phyloP scores from a whole-genome alignment of 2,888 invertebrate genomes.

The Cheilosia urbana region DNA sequence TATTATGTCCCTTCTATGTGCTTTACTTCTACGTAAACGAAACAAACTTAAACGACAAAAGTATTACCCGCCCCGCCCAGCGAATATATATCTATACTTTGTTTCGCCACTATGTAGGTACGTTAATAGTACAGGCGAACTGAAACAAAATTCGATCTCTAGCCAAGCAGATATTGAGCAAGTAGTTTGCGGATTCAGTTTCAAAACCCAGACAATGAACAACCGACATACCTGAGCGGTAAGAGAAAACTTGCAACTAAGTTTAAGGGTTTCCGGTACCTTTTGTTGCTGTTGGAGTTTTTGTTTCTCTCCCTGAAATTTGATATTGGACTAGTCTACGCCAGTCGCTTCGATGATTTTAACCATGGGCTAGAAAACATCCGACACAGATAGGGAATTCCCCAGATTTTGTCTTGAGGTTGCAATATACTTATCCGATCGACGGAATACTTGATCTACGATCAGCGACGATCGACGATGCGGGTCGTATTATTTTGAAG shows the following conservation, averaged over 20 bases:
- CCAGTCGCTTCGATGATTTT: slow-evolving; percentile 21
- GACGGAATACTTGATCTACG: background rate
- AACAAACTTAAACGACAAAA: background rate
- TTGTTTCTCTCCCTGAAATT: slow-evolving; percentile 36
- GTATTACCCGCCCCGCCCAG: background rate
- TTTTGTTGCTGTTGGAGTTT: background rate
- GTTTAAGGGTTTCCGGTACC: slow-evolving; percentile 59
- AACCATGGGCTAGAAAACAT: slow-evolving; percentile 23
- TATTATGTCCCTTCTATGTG: too few species aligned
- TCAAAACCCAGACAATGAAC: slow-evolving; percentile 35
- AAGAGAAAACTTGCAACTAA: slow-evolving; percentile 33
- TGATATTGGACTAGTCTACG: slow-evolving; percentile 45
- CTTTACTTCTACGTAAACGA: background rate
- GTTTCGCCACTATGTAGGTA: background rate
- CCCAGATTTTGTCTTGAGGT: slow-evolving; percentile 22
- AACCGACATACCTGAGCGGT: background rate
- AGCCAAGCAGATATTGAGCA: slow-evolving; percentile 27
- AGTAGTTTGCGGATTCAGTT: slow-evolving; percentile 41
- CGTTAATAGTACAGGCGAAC: slow-evolving; percentile 23
- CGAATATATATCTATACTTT: slow-evolving; percentile 21
- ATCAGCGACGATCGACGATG: slow-evolving; percentile 13
- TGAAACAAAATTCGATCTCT: slow-evolving; percentile 45
- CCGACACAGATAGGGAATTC: slow-evolving; percentile 46
- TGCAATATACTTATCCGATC: background rate
- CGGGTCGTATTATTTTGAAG: slow-evolving; percentile 9